Base-by-base conservation (phyloP, 2,888 invertebrate species). In the Polylopha cassiicola region DNA sequence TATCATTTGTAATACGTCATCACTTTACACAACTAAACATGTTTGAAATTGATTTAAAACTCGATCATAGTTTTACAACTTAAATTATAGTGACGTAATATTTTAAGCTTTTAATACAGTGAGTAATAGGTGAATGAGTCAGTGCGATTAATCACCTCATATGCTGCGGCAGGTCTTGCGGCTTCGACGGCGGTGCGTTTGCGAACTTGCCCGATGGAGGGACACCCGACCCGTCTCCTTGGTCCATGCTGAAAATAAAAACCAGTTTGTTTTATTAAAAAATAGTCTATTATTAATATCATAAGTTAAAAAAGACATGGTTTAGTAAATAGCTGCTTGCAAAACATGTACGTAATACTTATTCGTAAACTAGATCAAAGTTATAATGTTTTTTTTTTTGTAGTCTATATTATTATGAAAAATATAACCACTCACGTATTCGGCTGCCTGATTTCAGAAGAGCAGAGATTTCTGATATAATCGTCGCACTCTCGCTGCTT, bases 401-500 rank as follows among this genome's bases (percentile, higher is more conserved):
- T n/a, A n/a, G n/a, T n/a, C n/a, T n/a, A n/a, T n/a, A n/a, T n/a
- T n/a, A n/a, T n/a, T 2, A 9, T 8, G 9, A 4, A 5, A 30
- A 33, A 41, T 31, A 33, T 45, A 31, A 37, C 26, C 29, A 68
- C 71, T 71, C 63, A 84, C 82, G 67, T 66, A 62, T 78, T 73
- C 54, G 71, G 78, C 47, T 67, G 73, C 54, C 73, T 65, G 51
- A 71, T 50, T 46, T 84, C 81, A 1, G 78, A 64, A 10, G 82
- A 73, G 62, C 78, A 77, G 9, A 85, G 69, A 59, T 79, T 82
- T 32, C 82, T 73, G 2, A 85, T 56, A 53, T 85, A 85, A 50
- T 80, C 82, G 55, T 85, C 84, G 53, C 84, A 84, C 61, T 84
- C 85, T 31, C 89, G 88, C 66, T 91, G 91, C 61, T 92, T 92